A percentile compares a stretch with the other conserved stretches of the same genome.
phyloP scores from a whole-genome alignment of 2,113 vertebrate species.

The Sturnus vulgaris region DNA sequence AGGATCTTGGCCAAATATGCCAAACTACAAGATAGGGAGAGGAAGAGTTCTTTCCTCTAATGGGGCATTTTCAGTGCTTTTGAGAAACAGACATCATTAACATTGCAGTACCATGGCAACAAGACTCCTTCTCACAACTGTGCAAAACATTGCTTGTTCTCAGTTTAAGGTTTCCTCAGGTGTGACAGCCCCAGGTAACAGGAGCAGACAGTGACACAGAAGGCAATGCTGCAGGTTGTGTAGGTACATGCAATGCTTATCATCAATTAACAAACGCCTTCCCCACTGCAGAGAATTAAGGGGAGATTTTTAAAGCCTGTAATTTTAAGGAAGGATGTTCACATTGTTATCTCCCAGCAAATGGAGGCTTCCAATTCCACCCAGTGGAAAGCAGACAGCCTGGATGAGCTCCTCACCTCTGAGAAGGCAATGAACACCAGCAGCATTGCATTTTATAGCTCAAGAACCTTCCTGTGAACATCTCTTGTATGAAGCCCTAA shows the following conservation, averaged over 20 bases:
- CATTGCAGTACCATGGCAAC: constrained; percentile 4
- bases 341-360: background rate
- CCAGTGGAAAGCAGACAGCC: background rate
- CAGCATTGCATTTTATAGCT: background rate
- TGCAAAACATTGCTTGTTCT: background rate
- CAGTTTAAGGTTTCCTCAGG: background rate
- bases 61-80: background rate
- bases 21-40: background rate
- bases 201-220: background rate
- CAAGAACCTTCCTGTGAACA: background rate
- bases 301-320: background rate
- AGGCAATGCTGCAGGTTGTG: background rate
- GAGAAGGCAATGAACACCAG: background rate
- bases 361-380: background rate
- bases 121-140: background rate
- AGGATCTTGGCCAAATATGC: background rate
- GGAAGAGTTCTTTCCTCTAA: background rate
- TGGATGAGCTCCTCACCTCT: background rate
- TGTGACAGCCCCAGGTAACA: constrained; percentile 18
- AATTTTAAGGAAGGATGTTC: background rate
- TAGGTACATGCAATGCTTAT: background rate
- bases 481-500: background rate
- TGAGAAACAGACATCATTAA: background rate
- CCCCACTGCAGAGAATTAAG: background rate
- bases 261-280: background rate